Evolutionary conservation across 2,888 invertebrate genomes (phyloP).

Genomic region (Habrosyne pyritoides): DNA sequence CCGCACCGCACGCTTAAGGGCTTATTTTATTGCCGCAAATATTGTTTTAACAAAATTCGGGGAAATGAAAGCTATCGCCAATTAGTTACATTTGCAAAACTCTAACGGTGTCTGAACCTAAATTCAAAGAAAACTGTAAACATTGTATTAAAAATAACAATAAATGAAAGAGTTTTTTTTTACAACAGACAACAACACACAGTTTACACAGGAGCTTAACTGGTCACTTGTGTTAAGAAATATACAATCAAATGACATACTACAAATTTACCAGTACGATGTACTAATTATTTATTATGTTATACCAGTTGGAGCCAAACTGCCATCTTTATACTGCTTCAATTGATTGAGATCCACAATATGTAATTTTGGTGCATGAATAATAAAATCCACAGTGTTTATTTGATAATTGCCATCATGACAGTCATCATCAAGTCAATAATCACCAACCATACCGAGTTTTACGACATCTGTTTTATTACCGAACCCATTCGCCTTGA

Average conservation of each 20-base stretch:
- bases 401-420: slow-evolving; percentile 52
- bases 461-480: slow-evolving; percentile 62
- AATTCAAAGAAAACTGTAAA: background rate
- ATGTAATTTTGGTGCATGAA: slow-evolving; percentile 32
- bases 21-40: slow-evolving; percentile 62
- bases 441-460: slow-evolving; percentile 45
- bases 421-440: slow-evolving; percentile 39
- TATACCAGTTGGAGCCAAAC: background rate
- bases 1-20: slow-evolving; percentile 54
- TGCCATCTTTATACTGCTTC: background rate
- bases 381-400: slow-evolving; percentile 37
- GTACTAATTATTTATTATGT: background rate
- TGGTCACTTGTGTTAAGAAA: background rate
- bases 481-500: slow-evolving; percentile 36
- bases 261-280: background rate
- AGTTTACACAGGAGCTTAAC: background rate
- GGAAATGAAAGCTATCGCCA: slow-evolving; percentile 2
- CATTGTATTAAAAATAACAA: background rate
- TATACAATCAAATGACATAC: background rate
- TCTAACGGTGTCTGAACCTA: background rate
- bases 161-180: background rate
- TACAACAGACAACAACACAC: background rate
- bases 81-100: background rate
- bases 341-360: background rate
- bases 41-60: slow-evolving; percentile 19